phyloP scores from a whole-genome alignment of 2,113 vertebrate species.

The Callocephalon fimbriatum region DNA sequence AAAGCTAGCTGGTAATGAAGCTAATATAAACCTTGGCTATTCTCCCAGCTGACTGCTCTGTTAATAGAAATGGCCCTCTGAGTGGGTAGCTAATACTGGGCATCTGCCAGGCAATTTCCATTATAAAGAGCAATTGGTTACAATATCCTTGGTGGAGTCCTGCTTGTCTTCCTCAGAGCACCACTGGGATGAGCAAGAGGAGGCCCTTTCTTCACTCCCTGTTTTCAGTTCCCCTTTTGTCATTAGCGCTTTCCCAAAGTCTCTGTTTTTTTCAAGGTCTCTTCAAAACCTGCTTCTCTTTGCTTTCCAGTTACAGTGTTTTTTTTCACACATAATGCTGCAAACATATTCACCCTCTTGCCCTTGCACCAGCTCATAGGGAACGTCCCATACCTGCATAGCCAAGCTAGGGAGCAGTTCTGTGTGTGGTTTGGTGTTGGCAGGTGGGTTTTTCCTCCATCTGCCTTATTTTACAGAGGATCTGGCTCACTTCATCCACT shows the following conservation, averaged over 20 bases:
- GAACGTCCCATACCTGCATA: fast-evolving
- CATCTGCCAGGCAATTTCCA: not conserved
- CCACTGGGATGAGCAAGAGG: not conserved
- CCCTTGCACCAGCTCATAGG: not conserved
- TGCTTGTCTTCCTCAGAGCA: not conserved
- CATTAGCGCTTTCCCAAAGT: not conserved
- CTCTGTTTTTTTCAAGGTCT: not conserved
- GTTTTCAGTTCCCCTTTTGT: not conserved
- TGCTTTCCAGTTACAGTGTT: not conserved
- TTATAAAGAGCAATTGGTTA: not conserved
- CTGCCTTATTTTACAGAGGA: not conserved
- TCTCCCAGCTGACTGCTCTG: not conserved
- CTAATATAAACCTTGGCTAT: constrained; percentile 26
- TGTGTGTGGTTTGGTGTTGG: not conserved
- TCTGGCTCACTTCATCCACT: not conserved
- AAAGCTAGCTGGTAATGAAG: not conserved
- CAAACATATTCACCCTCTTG: not conserved
- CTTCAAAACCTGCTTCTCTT: not conserved
- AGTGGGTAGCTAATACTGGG: not conserved
- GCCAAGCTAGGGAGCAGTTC: not conserved
- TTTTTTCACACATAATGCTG: fast-evolving
- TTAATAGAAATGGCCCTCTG: not conserved
- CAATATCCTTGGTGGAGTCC: not conserved
- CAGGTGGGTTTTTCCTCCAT: not conserved
- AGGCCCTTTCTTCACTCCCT: not conserved